Conservation (phyloP, 2,888 invertebrate genomes). For the Drosophila tripunctata region DNA sequence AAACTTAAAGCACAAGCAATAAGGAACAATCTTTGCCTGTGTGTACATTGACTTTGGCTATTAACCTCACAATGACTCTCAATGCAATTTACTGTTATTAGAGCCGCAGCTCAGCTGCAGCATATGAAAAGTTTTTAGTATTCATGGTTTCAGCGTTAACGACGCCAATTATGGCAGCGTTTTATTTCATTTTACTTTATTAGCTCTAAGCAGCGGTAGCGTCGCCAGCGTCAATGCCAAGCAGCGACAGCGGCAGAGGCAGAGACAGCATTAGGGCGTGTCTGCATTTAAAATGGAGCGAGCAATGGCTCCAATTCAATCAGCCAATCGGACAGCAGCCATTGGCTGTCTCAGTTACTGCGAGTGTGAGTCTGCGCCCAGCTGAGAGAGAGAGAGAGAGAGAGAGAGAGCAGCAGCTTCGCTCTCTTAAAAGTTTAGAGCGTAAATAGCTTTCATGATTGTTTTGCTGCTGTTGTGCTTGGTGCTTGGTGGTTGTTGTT, state of each 20-base stretch:
- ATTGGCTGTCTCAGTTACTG: constrained; percentile 2
- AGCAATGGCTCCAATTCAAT: constrained; percentile 52
- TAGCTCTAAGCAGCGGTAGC: constrained; percentile 51
- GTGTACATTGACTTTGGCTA: neutral
- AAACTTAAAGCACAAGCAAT: too few relatives aligned
- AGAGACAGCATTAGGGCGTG: constrained; percentile 48
- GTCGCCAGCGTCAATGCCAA: neutral
- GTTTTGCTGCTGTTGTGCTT: constrained; percentile 24
- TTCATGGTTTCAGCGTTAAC: constrained; percentile 77
- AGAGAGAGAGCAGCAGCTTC: constrained; percentile 10
- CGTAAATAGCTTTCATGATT: constrained; percentile 33
- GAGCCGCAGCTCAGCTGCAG: constrained; percentile 49
- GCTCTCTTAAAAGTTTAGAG: constrained; percentile 7
- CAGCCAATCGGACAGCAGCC: constrained; percentile 50
- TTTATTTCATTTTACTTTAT: constrained; percentile 72
- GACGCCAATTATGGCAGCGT: constrained; percentile 74
- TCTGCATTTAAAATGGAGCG: constrained; percentile 52
- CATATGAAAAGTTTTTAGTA: constrained; percentile 68
- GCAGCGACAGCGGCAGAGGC: neutral
- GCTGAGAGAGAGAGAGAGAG: constrained; percentile 14
- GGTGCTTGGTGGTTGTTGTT: constrained; percentile 5
- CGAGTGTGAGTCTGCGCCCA: constrained; percentile 37
- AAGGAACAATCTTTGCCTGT: too few relatives aligned
- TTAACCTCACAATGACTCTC: constrained; percentile 1
- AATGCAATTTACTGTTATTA: constrained; percentile 45